A percentile compares a stretch with the other conserved stretches of the same genome.
phyloP scores from a whole-genome alignment of 2,797 vertebrate species.

The Psittacula echo region DNA sequence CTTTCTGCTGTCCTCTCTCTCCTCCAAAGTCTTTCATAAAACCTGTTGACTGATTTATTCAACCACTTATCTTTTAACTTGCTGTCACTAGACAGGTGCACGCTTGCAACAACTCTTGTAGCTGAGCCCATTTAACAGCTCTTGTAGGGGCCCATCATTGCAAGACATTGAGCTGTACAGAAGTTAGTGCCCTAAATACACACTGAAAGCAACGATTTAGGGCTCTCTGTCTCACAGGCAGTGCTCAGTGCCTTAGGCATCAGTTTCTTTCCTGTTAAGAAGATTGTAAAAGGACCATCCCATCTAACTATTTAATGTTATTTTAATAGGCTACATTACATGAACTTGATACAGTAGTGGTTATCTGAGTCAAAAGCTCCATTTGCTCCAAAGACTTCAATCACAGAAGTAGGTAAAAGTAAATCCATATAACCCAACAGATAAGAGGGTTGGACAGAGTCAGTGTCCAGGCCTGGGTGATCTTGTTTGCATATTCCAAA shows the following conservation, averaged over 20 bases:
- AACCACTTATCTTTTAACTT: constrained; percentile 58
- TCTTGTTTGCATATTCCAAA: background rate
- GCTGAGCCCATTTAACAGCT: constrained; percentile 39
- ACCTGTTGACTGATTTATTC: constrained; percentile 70
- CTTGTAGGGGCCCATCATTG: constrained; percentile 25
- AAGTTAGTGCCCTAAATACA: background rate
- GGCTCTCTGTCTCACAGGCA: background rate
- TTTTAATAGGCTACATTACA: constrained; percentile 35
- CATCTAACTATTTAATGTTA: constrained; percentile 37
- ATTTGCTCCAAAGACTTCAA: background rate
- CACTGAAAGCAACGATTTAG: background rate
- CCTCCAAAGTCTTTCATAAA: constrained; percentile 72
- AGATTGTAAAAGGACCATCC: constrained; percentile 19
- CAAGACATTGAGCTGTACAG: background rate
- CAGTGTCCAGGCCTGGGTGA: background rate
- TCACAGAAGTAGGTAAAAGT: background rate
- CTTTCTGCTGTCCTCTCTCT: constrained; percentile 53
- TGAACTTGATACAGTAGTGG: background rate
- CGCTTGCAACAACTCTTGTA: constrained; percentile 25
- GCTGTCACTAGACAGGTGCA: constrained; percentile 59
- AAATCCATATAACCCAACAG: background rate
- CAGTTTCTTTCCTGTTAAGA: constrained; percentile 15
- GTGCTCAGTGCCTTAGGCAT: constrained; percentile 14
- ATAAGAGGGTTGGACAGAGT: background rate
- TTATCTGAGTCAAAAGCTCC: background rate